phyloP scores from a whole-genome alignment of 2,113 vertebrate genomes.

The Eulemur rufifrons region DNA sequence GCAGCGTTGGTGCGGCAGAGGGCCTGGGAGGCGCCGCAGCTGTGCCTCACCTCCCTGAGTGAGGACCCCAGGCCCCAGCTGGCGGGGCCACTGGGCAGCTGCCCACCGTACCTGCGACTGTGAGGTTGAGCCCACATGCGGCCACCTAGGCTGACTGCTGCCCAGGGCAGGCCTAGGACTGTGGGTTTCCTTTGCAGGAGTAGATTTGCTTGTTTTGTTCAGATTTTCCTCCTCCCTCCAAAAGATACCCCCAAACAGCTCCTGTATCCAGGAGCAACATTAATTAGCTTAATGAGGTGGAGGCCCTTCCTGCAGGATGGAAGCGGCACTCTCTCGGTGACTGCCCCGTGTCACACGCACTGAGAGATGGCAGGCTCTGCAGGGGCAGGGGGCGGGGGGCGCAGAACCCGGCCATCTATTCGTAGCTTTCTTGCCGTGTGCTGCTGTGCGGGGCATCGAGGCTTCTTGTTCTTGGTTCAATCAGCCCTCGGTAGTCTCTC shows the following conservation, averaged over 20 bases:
- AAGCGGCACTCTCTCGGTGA: neutral
- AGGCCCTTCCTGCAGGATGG: neutral
- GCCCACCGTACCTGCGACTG: neutral
- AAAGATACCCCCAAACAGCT: neutral
- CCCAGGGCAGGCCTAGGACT: neutral
- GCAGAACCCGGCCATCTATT: neutral
- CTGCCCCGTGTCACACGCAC: neutral
- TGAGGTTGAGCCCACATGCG: neutral
- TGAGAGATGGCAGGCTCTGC: neutral
- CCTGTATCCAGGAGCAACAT: neutral
- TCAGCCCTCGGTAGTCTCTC: neutral
- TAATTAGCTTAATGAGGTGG: neutral
- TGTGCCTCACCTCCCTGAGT: rapidly evolving
- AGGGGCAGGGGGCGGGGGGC: neutral
- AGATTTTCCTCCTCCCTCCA: neutral
- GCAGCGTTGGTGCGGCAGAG: rapidly evolving
- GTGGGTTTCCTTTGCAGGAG: neutral
- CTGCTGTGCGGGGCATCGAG: neutral
- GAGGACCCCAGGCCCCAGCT: neutral
- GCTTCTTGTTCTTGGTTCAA: neutral
- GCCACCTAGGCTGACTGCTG: neutral
- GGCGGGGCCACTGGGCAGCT: neutral
- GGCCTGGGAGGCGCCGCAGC: rapidly evolving
- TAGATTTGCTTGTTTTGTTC: neutral
- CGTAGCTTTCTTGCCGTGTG: constrained; percentile 8